Percentiles rank a stretch among this genome's conserved stretches.
Conservation (phyloP, 2,797 vertebrate genomes). For the Falco cherrug region DNA sequence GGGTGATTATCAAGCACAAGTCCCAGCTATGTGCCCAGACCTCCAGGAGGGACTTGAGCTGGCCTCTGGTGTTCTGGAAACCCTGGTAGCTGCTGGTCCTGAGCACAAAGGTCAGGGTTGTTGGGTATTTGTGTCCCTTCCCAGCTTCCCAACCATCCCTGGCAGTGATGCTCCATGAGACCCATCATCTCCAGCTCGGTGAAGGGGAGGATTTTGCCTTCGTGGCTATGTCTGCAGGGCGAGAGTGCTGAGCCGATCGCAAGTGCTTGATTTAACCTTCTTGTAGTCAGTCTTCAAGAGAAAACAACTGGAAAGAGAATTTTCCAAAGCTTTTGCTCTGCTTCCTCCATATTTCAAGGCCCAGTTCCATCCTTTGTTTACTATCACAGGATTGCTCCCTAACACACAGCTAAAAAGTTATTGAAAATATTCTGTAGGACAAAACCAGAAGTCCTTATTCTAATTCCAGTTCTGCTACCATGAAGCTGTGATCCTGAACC, state of each 20-base stretch:
- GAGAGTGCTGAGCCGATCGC: not conserved
- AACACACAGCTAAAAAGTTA: not conserved
- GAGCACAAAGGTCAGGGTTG: fast-evolving
- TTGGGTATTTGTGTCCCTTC: not conserved
- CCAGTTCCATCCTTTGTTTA: not conserved
- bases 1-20: not conserved
- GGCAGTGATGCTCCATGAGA: fast-evolving
- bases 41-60: not conserved
- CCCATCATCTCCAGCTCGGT: not conserved
- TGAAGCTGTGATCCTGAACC: not conserved
- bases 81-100: not conserved
- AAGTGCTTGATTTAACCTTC: not conserved
- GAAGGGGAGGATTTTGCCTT: not conserved
- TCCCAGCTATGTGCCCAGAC: not conserved
- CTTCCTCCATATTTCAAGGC: not conserved
- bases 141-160: not conserved
- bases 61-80: not conserved
- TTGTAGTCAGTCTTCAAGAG: not conserved
- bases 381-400: not conserved
- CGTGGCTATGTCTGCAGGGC: fast-evolving
- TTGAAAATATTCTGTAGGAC: not conserved
- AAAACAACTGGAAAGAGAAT: not conserved
- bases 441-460: not conserved
- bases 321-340: not conserved
- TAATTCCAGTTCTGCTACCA: not conserved